A percentile compares a stretch with the other conserved stretches of the same genome.
These are phyloP conservation scores for Athalia rosae DNA, from an alignment of 2,888 invertebrate species.

Conservation along the genomic window DNA sequence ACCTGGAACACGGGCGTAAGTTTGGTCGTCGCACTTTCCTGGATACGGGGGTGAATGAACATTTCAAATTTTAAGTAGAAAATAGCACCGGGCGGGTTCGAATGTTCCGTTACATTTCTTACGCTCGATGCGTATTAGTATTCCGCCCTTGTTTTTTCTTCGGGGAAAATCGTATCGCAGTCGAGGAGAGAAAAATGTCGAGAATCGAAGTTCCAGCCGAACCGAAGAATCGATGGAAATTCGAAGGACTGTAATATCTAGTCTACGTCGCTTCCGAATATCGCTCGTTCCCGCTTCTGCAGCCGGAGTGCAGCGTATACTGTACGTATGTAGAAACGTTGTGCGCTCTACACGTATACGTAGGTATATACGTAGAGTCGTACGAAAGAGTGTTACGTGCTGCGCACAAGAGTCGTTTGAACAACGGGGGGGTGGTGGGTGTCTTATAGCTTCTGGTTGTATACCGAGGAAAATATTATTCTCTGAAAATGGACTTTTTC, in stretches of 20 bases:
- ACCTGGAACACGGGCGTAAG: conserved; percentile 9
- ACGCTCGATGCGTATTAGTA: too few relatives aligned
- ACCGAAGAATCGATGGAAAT: conserved; percentile 6
- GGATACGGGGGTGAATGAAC: not conserved
- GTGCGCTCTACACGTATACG: not conserved
- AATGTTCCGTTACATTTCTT: too few relatives aligned
- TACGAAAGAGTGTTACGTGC: not conserved
- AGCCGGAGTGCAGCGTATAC: not conserved
- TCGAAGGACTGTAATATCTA: not conserved
- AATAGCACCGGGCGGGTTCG: not conserved
- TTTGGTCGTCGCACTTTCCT: not conserved
- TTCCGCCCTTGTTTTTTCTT: not conserved
- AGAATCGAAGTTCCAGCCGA: too few relatives aligned
- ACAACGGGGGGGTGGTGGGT: conserved; percentile 35
- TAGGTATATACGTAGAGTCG: not conserved
- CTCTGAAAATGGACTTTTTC: conserved; percentile 40
- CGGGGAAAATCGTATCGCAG: not conserved
- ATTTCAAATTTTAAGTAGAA: not conserved
- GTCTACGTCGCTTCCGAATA: conserved; percentile 5
- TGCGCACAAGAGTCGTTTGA: not conserved
- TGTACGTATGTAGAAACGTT: not conserved
- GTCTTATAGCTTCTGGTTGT: not conserved
- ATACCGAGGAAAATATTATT: conserved; percentile 38
- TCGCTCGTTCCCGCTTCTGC: not conserved
- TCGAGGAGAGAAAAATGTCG: not conserved